These are phyloP conservation scores for Pycnomerus fuliginosus DNA, from an alignment of 2,888 invertebrate species.

Conservation along the genomic window DNA sequence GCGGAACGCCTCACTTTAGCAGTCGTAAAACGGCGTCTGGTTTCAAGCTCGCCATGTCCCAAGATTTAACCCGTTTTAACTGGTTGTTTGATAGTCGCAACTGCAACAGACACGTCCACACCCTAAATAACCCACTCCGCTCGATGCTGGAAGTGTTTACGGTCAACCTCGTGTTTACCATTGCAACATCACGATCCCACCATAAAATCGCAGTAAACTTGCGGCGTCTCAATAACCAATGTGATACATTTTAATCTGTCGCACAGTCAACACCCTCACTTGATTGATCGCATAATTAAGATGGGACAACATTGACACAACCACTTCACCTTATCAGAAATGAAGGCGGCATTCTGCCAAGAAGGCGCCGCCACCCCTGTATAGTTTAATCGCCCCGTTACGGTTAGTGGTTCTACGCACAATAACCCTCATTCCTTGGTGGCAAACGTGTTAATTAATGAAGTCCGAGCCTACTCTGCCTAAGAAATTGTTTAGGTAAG, in stretches of 20 bases:
- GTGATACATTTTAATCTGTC: slow-evolving; percentile 29
- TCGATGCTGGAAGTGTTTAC: slow-evolving; percentile 25
- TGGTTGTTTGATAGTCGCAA: slow-evolving; percentile 7
- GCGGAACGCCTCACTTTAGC: slow-evolving; percentile 32
- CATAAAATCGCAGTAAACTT: slow-evolving; percentile 29
- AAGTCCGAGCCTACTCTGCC: slow-evolving; percentile 22
- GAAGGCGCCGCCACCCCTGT: slow-evolving; percentile 14
- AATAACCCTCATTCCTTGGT: slow-evolving; percentile 23
- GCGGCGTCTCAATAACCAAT: slow-evolving; percentile 22
- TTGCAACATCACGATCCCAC: slow-evolving; percentile 22
- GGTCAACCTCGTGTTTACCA: slow-evolving; percentile 26
- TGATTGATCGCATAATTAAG: too few relatives aligned
- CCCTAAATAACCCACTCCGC: slow-evolving; percentile 10
- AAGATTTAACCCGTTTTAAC: slow-evolving; percentile 11
- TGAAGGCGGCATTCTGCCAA: neutral
- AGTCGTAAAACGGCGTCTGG: slow-evolving; percentile 24
- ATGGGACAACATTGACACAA: too few relatives aligned
- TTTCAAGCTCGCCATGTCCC: slow-evolving; percentile 21
- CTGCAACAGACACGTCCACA: slow-evolving; percentile 16
- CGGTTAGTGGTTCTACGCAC: slow-evolving; percentile 27
- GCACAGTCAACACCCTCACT: too few relatives aligned
- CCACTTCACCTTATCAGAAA: slow-evolving; percentile 22
- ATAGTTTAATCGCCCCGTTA: slow-evolving; percentile 26
- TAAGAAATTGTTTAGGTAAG: slow-evolving; percentile 24
- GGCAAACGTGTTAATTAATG: slow-evolving; percentile 29